Conservation (phyloP, 2,797 vertebrate genomes). For the Myripristis jacobus region DNA sequence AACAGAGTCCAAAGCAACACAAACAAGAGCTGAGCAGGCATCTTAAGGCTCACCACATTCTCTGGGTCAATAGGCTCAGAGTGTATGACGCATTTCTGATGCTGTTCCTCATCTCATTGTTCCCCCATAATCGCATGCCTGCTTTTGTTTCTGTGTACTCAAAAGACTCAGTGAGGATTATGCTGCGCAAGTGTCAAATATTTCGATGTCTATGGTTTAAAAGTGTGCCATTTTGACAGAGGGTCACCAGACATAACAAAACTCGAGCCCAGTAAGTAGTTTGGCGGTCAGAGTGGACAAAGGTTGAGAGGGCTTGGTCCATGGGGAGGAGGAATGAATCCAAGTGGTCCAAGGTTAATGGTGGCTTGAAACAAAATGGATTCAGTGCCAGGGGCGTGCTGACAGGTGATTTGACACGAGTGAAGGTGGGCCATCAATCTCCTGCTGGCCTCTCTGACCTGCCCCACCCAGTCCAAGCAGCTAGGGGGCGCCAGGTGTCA, state of each 20-base stretch:
- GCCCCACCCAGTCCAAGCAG: slow-evolving; percentile 55
- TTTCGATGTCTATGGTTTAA: slow-evolving; percentile 52
- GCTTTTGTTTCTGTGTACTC: slow-evolving; percentile 3
- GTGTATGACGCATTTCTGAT: slow-evolving; percentile 22
- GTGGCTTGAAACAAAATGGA: slow-evolving; percentile 96
- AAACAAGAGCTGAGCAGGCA: slow-evolving; percentile 1
- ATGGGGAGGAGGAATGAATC: slow-evolving; percentile 88
- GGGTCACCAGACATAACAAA: slow-evolving; percentile 62
- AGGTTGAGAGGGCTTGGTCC: slow-evolving; percentile 76
- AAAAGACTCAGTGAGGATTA: slow-evolving; percentile 5
- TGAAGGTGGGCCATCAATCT: slow-evolving; percentile 93
- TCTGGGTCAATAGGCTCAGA: slow-evolving; percentile 44
- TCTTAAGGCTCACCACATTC: slow-evolving; percentile 36
- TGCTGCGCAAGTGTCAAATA: neutral
- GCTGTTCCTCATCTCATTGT: slow-evolving; percentile 15
- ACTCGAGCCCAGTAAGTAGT: slow-evolving; percentile 71
- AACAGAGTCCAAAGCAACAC: slow-evolving; percentile 32
- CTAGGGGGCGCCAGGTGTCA: slow-evolving; percentile 76
- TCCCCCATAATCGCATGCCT: neutral
- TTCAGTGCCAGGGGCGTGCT: slow-evolving; percentile 92
- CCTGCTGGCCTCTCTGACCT: slow-evolving; percentile 80
- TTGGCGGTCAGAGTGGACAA: slow-evolving; percentile 77
- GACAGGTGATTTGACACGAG: slow-evolving; percentile 97
- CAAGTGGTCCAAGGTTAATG: slow-evolving; percentile 99
- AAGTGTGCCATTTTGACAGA: slow-evolving; percentile 48